Evolutionary conservation across 2,888 invertebrate species (phyloP), one percentile per base, ranked within the genome.

Genomic region (Noctua fimbriata): DNA sequence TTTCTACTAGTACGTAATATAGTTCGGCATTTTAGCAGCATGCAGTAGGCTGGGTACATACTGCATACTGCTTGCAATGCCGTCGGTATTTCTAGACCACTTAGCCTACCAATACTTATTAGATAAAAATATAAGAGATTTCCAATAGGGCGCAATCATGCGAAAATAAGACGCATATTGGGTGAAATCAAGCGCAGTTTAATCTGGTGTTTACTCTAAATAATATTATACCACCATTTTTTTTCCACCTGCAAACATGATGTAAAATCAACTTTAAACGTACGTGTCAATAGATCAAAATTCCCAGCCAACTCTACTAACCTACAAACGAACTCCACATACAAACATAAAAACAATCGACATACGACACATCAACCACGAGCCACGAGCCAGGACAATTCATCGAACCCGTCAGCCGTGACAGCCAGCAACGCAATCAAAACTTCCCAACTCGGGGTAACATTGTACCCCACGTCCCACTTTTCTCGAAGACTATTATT

Each of bases 401-500:
- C 94, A 94, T 93, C 93, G 94, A 92, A 92, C 91, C 91, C 94
- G 93, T 95, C 95, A 94, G 88, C 91, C 94, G 92, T 93, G 94
- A 94, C 95, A 94, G 94, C 92, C 92, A 89, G 93, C 93, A 92
- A 94, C 95, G 95, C 94, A 96, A 96, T 96, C 96, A 96, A 95
- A 96, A 95, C 95, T 96, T 95, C 93, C 90, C 88, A 87, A 81
- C 84, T 81, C 88, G 79, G 88, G 86, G 89, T 89, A 81, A 89
- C 89, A 91, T 79, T 90, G 88, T 90, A 85, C 90, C 89, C 90
- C 88, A 85, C 92, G 90, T 82, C 92, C 92, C 92, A 92, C 92
- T 92, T 92, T 92, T 92, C 96, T 95, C 95, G 93, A 94, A 94
- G 95, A 95, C 95, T 95, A 96, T 96, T 96, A 96, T 96, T 96